Evolutionary conservation across 2,888 invertebrate species (phyloP).

Genomic region (Pollenia griseotomentosa): DNA sequence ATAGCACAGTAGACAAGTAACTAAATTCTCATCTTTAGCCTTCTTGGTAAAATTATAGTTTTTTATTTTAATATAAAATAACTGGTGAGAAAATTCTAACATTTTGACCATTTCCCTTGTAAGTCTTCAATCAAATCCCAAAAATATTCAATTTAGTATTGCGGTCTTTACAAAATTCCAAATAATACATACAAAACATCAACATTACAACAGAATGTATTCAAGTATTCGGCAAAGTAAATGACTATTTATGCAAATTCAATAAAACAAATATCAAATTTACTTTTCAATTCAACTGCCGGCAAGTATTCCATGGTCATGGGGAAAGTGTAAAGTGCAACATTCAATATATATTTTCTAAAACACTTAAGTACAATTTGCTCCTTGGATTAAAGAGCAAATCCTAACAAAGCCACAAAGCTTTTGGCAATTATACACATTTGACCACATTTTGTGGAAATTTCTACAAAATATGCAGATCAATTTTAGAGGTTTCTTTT

Average conservation of each 20-base stretch:
- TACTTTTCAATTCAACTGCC: background rate
- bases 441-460: conserved; percentile 61
- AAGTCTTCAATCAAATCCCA: background rate
- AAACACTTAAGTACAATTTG: background rate
- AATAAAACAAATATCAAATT: conserved; percentile 20
- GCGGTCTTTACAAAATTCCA: conserved; percentile 40
- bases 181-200: conserved; percentile 5
- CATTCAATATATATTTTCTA: conserved; percentile 19
- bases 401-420: conserved; percentile 66
- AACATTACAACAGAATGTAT: background rate
- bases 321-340: background rate
- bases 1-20: no score
- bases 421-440: conserved; percentile 71
- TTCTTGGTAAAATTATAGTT: no score
- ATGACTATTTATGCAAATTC: conserved; percentile 62
- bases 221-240: conserved; percentile 21
- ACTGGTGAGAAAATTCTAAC: background rate
- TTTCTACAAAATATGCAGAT: conserved; percentile 61
- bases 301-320: background rate
- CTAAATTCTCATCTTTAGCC: no score
- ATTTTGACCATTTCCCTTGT: background rate
- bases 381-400: conserved; percentile 27
- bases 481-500: conserved; percentile 53
- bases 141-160: conserved; percentile 52
- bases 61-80: no score